Base-by-base conservation (phyloP, 2,888 invertebrate genomes). In the Eristalis pertinax region DNA sequence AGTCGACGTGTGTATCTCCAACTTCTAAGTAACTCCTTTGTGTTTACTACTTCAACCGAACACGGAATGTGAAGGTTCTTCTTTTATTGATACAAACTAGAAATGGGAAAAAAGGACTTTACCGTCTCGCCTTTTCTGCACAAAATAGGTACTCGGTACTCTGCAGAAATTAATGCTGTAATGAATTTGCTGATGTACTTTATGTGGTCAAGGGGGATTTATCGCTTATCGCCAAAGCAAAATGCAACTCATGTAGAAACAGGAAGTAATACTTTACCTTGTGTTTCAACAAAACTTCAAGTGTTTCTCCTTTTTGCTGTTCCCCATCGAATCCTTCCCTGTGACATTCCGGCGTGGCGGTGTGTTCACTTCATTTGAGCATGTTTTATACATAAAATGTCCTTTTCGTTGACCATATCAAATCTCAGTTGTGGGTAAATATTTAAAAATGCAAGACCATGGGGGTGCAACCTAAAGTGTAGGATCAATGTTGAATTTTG, bases 91-190 rank as follows among this genome's bases (percentile, higher is more conserved):
- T 81, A 85, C 76, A 81, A 81, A 81, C 81, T 73, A 77, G 76
- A 63, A 68, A 63, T 77, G 43, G 63, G 41, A 29, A 58, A 78
- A 68, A 72, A 68, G 4, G 70, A 60, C 35, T 74, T 67, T 80
- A 22, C 1, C 41, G 10, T 22, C 60, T 62, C 58, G 24, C 19
- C 38, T 41, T 60, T 72, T 72, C 64, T 43, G 7, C 26, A 70
- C 65, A 64, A 74, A 70, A 74, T 35, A 43, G 62, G 26, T 62
- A 67, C 29, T 65, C 19, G 50, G 22, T 62, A 76, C 22, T 74
- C 15, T 72, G 76, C 58, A 81, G 81, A 73, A 85, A 81, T 77
- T 81, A 85, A 85, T 85, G 69, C 73, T 65, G 85, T 85, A 85
- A 81, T 73, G 81, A 85, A 85, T 81, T 85, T 85, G 72, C 80